Conservation (phyloP, 2,797 vertebrate genomes). For the Thaleichthys pacificus region DNA sequence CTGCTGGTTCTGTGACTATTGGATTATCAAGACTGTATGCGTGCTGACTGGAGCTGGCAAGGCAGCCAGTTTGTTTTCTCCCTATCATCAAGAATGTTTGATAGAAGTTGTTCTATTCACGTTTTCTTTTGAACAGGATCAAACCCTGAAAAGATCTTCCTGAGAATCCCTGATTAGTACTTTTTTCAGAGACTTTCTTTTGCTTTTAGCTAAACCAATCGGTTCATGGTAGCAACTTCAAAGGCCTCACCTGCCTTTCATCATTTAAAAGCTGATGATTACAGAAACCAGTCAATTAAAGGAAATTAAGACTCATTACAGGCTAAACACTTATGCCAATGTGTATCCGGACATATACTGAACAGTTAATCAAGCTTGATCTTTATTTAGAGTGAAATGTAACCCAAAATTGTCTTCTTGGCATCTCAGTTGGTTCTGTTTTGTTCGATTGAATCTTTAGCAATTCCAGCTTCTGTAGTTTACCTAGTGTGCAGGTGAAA, state of each 20-base stretch:
- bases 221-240: conserved; percentile 60
- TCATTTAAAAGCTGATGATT: conserved; percentile 63
- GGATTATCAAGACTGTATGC: not conserved
- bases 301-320: conserved; percentile 60
- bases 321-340: conserved; percentile 35
- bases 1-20: not conserved
- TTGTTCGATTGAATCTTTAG: not conserved
- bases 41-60: not conserved
- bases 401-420: not conserved
- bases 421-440: not conserved
- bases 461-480: not conserved
- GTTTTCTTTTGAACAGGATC: no score
- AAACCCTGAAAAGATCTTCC: no score
- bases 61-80: no score
- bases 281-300: conserved; percentile 60
- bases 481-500: not conserved
- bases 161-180: no score
- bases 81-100: no score
- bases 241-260: conserved; percentile 70
- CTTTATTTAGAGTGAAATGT: no score
- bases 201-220: conserved; percentile 37
- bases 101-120: no score
- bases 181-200: no score
- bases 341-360: conserved; percentile 36
- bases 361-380: not conserved